These are phyloP conservation scores for Brachycybe producta DNA, from an alignment of 2,888 invertebrate species.

Conservation along the genomic window DNA sequence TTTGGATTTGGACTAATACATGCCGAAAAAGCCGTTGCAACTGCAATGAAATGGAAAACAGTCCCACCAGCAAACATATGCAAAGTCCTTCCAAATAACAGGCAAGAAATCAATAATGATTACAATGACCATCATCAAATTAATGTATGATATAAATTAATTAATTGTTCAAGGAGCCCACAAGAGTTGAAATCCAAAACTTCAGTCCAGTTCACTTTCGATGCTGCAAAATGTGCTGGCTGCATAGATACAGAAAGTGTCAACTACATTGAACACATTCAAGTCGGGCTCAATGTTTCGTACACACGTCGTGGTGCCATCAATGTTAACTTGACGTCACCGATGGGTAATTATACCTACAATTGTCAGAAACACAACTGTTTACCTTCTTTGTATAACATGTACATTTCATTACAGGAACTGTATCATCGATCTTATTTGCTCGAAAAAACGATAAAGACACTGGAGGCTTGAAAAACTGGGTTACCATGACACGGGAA, in stretches of 20 bases:
- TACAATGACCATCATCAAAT: background rate
- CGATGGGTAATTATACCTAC: conserved; percentile 51
- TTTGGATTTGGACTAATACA: conserved; percentile 45
- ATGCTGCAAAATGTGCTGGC: conserved; percentile 44
- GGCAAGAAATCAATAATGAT: conserved; percentile 12
- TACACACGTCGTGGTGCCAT: conserved; percentile 65
- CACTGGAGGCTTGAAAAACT: conserved; percentile 54
- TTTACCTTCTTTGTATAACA: no score
- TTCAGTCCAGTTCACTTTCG: conserved; percentile 38
- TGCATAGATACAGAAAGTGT: conserved; percentile 41
- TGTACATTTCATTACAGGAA: conserved; percentile 41
- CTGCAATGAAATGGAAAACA: conserved; percentile 35
- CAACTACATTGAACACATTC: conserved; percentile 69
- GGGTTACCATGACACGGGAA: conserved; percentile 80
- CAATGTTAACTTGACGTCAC: conserved; percentile 58
- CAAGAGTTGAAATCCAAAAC: conserved; percentile 21
- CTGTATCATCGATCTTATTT: conserved; percentile 53
- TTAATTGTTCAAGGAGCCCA: conserved; percentile 11
- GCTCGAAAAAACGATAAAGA: conserved; percentile 57
- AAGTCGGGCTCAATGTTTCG: conserved; percentile 54
- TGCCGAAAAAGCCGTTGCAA: conserved; percentile 35
- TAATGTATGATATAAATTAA: no score
- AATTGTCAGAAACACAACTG: no score
- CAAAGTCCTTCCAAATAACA: background rate
- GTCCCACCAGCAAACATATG: conserved; percentile 38